Evolutionary conservation across 2,888 invertebrate genomes (phyloP), one percentile per base, ranked within the genome.

Genomic region (Phlogophora meticulosa): DNA sequence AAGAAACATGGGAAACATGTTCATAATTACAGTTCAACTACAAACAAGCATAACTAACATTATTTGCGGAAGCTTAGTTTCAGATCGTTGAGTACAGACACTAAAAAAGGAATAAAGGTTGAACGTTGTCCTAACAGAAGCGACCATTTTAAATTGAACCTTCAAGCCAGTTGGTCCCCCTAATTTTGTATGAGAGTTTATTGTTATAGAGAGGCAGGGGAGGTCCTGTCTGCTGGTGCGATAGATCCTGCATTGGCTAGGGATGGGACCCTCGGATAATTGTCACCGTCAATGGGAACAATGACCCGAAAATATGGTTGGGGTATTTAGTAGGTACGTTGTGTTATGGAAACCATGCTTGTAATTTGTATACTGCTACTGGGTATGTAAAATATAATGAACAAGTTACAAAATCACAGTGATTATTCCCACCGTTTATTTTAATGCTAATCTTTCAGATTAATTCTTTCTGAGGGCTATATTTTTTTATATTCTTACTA

Each of bases 251-350:
- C 82, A 84, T 83, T 85, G 85, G 84, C 85, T 84, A 85, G 84
- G 82, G 89, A 85, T 84, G 84, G 81, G 71, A 87, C 88, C 91
- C 88, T 85, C 81, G 79, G 81, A 86, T 90, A 90, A 91, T 90
- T 88, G 89, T 89, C 88, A 85, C 61, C 58, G 78, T 56, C 82
- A 84, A 77, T 83, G 87, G 84, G 89, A 84, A 86, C 90, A 90
- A 87, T 89, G 91, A 91, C 89, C 92, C 85, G 82, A 76, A 78
- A 85, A 84, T 83, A 86, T 82, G 73, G 78, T 61, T 55, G 69
- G 78, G 79, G 72, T 70, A 78, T 73, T 72, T 72, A 81, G 64
- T 64, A 36, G 17, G n/a, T 38, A 59, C 48, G 38, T 73, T 52
- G 59, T 56, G 60, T 71, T 66, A 58, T 51, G 55, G 80, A 76